Base-by-base conservation (phyloP, 2,888 invertebrate species). In the Hypena proboscidalis region DNA sequence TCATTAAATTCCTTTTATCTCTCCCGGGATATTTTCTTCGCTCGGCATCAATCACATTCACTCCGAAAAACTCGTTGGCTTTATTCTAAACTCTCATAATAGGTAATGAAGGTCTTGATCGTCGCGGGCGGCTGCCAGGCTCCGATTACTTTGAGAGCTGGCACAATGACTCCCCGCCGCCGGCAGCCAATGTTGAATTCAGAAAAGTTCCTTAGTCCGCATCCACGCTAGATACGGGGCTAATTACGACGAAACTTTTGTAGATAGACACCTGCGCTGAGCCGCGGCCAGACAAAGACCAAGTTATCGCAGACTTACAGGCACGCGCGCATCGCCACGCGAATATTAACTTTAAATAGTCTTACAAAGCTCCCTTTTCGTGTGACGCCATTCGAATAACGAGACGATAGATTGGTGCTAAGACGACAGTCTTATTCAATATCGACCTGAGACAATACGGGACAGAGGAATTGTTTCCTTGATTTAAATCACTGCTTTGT, bases 1-100 rank as follows among this genome's bases (percentile, higher is more conserved):
- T 90, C 90, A 90, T 90, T 89, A 90, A 89, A 90, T 87, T 90
- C 90, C 88, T 90, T 90, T 90, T 89, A 89, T 90, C 88, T 90
- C 85, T 88, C 83, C 76, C 82, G 80, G 85, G 90, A 88, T 89
- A 88, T 90, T 90, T 89, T 83, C 85, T 88, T 81, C 78, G 80
- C 74, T 83, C 72, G 80, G 88, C 89, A 90, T 90, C 90, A 90
- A 90, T 90, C 90, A 90, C 88, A 90, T 89, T 88, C 87, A 86
- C 84, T 89, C 74, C 81, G 83, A 90, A 90, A 90, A 90, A 89
- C 88, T 90, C 87, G 85, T 88, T 89, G 88, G 88, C 88, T 88
- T 90, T 87, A 90, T 90, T 90, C 88, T 90, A 89, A 90, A 90
- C 87, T 90, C 90, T 89, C 89, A 88, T 90, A 90, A 90, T 90